These are phyloP conservation scores for Dipodomys merriami DNA, from an alignment of 2,113 vertebrate genomes.

Conservation along the genomic window DNA sequence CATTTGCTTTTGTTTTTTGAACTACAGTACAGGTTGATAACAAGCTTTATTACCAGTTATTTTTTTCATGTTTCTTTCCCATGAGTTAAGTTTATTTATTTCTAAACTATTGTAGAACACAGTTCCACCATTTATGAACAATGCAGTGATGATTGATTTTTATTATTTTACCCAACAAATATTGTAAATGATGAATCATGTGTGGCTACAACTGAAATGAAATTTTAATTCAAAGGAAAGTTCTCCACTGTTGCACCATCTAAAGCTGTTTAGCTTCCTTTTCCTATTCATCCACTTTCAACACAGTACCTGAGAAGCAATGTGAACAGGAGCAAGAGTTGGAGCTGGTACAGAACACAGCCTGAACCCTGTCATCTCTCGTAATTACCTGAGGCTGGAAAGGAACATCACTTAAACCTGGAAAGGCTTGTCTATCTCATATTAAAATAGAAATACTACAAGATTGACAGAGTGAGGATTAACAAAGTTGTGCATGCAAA, in stretches of 20 bases:
- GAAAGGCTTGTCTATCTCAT: neutral
- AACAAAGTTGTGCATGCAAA: neutral
- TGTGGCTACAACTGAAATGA: neutral
- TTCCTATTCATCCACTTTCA: neutral
- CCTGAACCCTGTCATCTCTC: neutral
- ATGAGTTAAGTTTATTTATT: neutral
- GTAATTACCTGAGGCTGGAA: neutral
- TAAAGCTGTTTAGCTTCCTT: neutral
- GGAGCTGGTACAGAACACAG: neutral
- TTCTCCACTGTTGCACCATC: neutral
- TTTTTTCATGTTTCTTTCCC: neutral
- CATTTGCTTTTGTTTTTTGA: neutral
- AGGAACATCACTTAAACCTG: neutral
- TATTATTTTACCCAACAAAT: neutral
- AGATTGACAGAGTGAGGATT: neutral
- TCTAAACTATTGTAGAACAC: neutral
- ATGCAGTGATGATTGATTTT: neutral
- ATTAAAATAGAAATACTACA: neutral
- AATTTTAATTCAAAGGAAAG: neutral
- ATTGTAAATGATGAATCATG: neutral
- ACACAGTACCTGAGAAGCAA: neutral
- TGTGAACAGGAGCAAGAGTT: neutral
- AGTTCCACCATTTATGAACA: neutral
- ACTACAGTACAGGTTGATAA: neutral
- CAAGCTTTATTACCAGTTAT: neutral